Base-by-base conservation (phyloP, 2,113 vertebrate genomes). In the Cynopterus brachyotis region DNA sequence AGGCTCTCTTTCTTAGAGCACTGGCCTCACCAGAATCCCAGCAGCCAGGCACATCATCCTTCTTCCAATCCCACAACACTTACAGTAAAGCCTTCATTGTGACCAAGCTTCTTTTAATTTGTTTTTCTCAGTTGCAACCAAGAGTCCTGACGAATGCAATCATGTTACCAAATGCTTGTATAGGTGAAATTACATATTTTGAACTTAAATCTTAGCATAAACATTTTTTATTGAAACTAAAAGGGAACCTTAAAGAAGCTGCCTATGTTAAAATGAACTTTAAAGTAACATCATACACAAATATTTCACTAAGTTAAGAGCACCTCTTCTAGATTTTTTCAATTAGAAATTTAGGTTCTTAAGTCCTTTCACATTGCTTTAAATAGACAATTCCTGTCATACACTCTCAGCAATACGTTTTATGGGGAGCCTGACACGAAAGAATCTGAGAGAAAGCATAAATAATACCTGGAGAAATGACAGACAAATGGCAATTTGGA, bases 211-310 rank as follows among this genome's bases (percentile, higher is more conserved):
- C n/a, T 96, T 91, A 84, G 45, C 24, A 40, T 17, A 40, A 13
- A 1, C 10, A 19, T 55, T 95, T 89, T 20, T 50, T 67, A 26
- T 15, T 57, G 57, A 91, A 81, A 28, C 47, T 4, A 53, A 57
- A 57, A 91, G 91, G 30, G 9, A 93, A 60, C 55, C 40, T 55
- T 88, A 83, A 62, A 91, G 24, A 60, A 79, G 57, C 10, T 60
- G 47, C n/a, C 59, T 62, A 64, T 16, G 35, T 75, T 88, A 75
- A 91, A 91, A 95, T 55, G 19, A 91, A 89, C 17, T 94, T 91
- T 45, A 89, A 4, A 50, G 47, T 81, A 62, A 64, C 26, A 62
- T 42, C 11, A 73, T 22, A 53, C 76, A 47, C 6, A 76, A 16
- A 32, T 82, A 81, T 57, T 89, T 94, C 40, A 62, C 7, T 32